phyloP scores from a whole-genome alignment of 2,113 vertebrate genomes.

The Sitta europaea region DNA sequence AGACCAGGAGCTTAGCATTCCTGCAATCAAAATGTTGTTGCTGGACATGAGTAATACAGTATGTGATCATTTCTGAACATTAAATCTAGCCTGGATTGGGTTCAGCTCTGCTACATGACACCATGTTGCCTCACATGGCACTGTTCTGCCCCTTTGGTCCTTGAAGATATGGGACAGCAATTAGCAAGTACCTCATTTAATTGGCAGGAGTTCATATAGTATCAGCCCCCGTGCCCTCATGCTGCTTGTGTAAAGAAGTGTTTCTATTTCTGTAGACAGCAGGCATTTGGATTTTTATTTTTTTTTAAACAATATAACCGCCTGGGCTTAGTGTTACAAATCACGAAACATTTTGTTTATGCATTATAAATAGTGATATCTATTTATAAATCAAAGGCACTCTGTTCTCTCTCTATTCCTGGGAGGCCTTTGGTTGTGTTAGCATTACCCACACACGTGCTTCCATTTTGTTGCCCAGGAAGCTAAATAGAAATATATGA shows the following conservation, averaged over 20 bases:
- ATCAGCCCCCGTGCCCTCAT: not conserved
- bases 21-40: slow-evolving; percentile 69
- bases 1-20: slow-evolving; percentile 71
- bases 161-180: slow-evolving; percentile 42
- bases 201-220: slow-evolving; percentile 21
- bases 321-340: slow-evolving; percentile 50
- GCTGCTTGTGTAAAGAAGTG: slow-evolving; percentile 33
- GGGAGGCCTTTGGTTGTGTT: slow-evolving; percentile 39
- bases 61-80: slow-evolving; percentile 47
- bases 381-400: slow-evolving; percentile 67
- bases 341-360: slow-evolving; percentile 63
- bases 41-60: slow-evolving; percentile 27
- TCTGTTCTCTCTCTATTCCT: slow-evolving; percentile 31
- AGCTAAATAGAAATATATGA: slow-evolving; percentile 30
- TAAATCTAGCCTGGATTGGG: slow-evolving; percentile 53
- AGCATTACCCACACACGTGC: not conserved
- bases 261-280: slow-evolving; percentile 41
- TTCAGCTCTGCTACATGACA: slow-evolving; percentile 39
- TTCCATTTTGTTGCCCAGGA: slow-evolving; percentile 29
- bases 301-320: not conserved
- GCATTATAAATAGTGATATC: slow-evolving; percentile 64
- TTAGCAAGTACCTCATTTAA: slow-evolving; percentile 27
- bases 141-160: slow-evolving; percentile 16
- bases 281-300: not conserved
- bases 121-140: not conserved